Evolutionary conservation across 2,888 invertebrate species (phyloP).

Genomic region (Drosophila anomalipes): DNA sequence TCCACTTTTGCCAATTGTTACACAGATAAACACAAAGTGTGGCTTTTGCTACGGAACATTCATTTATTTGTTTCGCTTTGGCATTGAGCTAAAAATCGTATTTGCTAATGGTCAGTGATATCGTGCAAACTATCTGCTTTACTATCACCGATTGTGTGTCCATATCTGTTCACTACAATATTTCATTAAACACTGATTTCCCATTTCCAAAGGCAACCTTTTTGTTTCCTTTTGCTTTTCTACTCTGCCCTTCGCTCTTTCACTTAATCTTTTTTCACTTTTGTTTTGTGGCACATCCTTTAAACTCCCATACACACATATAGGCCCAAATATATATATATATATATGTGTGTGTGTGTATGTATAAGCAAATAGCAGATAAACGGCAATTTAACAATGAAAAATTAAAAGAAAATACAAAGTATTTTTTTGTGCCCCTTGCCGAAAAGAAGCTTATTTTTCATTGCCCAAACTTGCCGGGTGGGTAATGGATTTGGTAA

Average conservation of each 20-base stretch:
- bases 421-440: constrained; percentile 52
- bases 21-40: constrained; percentile 30
- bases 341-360: not conserved
- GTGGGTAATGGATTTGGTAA: constrained; percentile 63
- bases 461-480: constrained; percentile 40
- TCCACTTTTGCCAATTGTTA: constrained; percentile 52
- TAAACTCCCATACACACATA: constrained; percentile 35
- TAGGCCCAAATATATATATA: constrained; percentile 1
- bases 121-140: not conserved
- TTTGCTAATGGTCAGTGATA: constrained; percentile 43
- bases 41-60: constrained; percentile 52
- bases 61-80: constrained; percentile 45
- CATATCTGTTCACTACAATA: constrained; percentile 44
- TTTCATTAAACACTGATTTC: constrained; percentile 60
- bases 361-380: constrained; percentile 63
- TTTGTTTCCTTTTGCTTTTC: constrained; percentile 24
- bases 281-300: constrained; percentile 63
- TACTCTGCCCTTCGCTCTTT: constrained; percentile 28
- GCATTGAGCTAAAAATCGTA: constrained; percentile 19
- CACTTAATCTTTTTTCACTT: constrained; percentile 49
- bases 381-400: constrained; percentile 81
- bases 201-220: constrained; percentile 49
- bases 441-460: constrained; percentile 70
- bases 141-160: not conserved
- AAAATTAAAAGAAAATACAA: constrained; percentile 80